Conservation (phyloP, 2,113 vertebrate species). For the Formicarius rufipectus region DNA sequence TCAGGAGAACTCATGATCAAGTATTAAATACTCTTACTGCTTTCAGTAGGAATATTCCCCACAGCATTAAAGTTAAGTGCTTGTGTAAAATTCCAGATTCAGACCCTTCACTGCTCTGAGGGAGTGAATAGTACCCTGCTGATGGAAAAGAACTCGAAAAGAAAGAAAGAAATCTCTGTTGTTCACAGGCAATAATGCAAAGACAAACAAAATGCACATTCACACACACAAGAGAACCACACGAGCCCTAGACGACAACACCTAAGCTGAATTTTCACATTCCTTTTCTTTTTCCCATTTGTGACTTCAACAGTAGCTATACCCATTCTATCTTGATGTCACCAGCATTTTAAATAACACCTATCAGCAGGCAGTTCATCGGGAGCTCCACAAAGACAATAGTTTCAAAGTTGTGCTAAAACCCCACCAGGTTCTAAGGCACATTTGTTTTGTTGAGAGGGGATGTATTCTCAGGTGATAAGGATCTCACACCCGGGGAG, state of each 20-base stretch:
- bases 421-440: neutral
- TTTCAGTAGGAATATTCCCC: neutral
- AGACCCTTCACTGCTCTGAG: neutral
- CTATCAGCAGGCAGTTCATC: neutral
- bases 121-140: neutral
- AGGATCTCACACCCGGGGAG: neutral
- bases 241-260: rapidly evolving
- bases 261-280: neutral
- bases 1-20: neutral
- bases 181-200: neutral
- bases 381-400: neutral
- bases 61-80: neutral
- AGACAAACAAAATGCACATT: conserved; percentile 15
- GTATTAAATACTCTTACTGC: neutral
- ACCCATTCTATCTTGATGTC: neutral
- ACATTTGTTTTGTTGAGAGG: neutral
- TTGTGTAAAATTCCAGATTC: neutral
- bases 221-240: neutral
- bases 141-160: neutral
- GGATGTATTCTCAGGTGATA: neutral
- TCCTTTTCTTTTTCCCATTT: neutral
- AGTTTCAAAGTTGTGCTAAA: neutral
- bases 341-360: neutral
- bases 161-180: neutral
- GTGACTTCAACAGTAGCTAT: neutral